Percentiles rank a stretch among this genome's conserved stretches.
phyloP scores from a whole-genome alignment of 2,888 invertebrate species.

The Galeopsomyia nigrocyanea region DNA sequence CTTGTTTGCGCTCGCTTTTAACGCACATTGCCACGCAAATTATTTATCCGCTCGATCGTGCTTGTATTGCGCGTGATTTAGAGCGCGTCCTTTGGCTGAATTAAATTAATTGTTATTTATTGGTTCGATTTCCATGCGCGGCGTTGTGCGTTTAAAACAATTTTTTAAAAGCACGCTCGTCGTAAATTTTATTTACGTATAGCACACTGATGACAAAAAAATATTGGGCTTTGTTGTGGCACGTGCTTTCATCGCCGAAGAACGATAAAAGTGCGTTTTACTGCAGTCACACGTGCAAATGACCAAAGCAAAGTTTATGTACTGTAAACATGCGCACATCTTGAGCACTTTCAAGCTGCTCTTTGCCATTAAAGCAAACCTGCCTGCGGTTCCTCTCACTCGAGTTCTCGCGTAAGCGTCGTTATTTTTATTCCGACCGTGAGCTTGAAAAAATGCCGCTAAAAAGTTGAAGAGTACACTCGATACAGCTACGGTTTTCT shows the following conservation, averaged over 20 bases:
- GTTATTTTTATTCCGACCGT: not conserved
- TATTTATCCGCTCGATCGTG: constrained; percentile 12
- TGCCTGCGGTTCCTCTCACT: too few relatives aligned
- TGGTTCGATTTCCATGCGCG: not conserved
- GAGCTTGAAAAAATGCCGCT: too few relatives aligned
- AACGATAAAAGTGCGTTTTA: constrained; percentile 25
- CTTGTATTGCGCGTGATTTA: not conserved
- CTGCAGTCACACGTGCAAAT: constrained; percentile 1
- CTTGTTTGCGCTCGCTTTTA: not conserved
- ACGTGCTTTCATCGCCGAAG: constrained; percentile 17
- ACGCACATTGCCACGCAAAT: constrained; percentile 4
- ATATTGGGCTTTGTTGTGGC: constrained; percentile 11
- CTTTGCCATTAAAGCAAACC: too few relatives aligned
- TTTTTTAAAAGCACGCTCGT: not conserved
- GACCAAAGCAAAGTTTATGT: constrained; percentile 12
- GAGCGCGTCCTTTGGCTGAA: not conserved
- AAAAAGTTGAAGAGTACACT: too few relatives aligned
- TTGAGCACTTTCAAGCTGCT: not conserved
- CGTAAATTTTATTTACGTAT: constrained; percentile 5
- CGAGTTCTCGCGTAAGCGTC: not conserved
- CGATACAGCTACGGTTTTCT: too few relatives aligned
- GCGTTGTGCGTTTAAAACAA: too few relatives aligned
- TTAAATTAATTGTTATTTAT: constrained; percentile 19
- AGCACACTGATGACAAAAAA: not conserved
- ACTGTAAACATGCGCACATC: not conserved